Evolutionary conservation across 2,888 invertebrate species (phyloP), one percentile per base, ranked within the genome.

Genomic region (Metellina segmentata): DNA sequence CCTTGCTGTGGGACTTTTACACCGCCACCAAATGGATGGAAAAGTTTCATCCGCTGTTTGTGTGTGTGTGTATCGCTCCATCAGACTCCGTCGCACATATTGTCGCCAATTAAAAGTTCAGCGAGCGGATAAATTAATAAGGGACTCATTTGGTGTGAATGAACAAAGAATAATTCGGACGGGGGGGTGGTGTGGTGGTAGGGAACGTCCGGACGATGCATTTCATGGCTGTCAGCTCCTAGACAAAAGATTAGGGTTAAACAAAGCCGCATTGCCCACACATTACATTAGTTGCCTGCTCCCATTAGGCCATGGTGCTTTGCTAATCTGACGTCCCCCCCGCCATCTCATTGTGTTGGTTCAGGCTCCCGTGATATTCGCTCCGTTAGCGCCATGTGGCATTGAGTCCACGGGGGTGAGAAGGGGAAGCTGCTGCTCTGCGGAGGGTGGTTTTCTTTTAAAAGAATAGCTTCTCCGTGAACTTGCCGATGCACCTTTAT

Each of bases 221-320:
- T 91, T 91, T 91, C 86, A 91, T 69, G 91, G 78, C 86, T 91
- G 91, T 91, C 91, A 91, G 77, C 74, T 52, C 86, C 86, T 71
- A 91, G 91, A 91, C 91, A 91, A 91, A 91, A 91, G 91, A 91
- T 90, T 81, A 91, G 71, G 91, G 86, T 90, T 90, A 90, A 90
- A 90, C 90, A 90, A 90, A 90, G 90, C 90, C 90, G 78, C 69
- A n/a, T 61, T 85, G 90, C 85, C 89, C 90, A 81, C 90, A 90
- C 90, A 90, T 90, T 90, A 90, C 90, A 90, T 90, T 90, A 90
- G 90, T 85, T 90, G 90, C 85, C 79, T 69, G 52, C 79, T 78
- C 79, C 85, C 90, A 90, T 90, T 90, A 90, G 79, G 71, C 85
- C 90, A 52, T 48, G 51, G 71, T 75, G 89, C 82, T 71, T 34